Evolutionary conservation across 2,888 invertebrate species (phyloP).

Genomic region (Drosophila rellima): DNA sequence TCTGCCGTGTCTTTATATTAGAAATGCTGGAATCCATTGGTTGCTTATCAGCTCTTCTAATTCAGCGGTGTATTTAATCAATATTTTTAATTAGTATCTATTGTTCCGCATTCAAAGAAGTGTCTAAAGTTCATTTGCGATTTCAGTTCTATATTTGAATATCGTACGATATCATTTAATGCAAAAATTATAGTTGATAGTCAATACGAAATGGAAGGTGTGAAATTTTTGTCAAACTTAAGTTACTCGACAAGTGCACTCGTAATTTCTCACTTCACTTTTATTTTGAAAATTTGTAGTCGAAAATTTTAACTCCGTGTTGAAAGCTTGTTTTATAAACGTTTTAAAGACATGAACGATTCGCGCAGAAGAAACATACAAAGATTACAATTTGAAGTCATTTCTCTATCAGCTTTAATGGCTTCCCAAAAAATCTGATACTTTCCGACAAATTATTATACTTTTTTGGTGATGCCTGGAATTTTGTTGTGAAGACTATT

Average conservation of each 20-base stretch:
- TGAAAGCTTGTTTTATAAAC: too few species aligned
- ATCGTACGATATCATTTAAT: conserved; percentile 2
- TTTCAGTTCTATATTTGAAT: background rate
- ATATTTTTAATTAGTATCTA: conserved; percentile 20
- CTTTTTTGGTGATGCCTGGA: too few species aligned
- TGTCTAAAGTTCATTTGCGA: conserved; percentile 14
- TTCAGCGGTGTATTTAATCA: conserved; percentile 19
- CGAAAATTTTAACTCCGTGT: too few species aligned
- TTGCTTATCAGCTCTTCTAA: conserved; percentile 24
- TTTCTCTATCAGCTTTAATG: too few species aligned
- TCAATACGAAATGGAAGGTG: too few species aligned
- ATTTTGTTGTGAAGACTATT: too few species aligned
- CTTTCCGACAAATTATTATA: too few species aligned
- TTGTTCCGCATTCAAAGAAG: background rate
- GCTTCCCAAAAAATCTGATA: too few species aligned
- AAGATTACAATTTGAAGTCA: too few species aligned
- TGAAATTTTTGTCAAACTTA: background rate
- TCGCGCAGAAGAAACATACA: too few species aligned
- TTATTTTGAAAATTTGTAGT: too few species aligned
- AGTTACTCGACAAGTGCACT: background rate
- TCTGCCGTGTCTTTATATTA: conserved; percentile 24
- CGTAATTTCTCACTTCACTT: background rate
- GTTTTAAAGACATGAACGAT: too few species aligned
- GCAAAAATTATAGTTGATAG: background rate
- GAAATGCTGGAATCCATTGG: background rate